Base-by-base conservation (phyloP, 2,113 vertebrate species). In the Corythoichthys haematopterus region DNA sequence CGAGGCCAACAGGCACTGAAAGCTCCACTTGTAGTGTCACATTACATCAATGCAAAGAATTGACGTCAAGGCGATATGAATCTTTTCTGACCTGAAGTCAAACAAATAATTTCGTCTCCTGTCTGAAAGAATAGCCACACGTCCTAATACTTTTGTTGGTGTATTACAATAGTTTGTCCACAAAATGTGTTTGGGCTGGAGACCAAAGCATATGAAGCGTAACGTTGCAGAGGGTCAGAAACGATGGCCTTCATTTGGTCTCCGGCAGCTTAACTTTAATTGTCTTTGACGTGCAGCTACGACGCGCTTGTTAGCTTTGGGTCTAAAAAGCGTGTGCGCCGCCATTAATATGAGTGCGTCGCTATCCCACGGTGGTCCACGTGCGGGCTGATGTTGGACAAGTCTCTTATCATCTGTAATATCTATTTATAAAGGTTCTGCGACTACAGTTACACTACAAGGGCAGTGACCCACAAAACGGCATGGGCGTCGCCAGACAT, bases 221-320 rank as follows among this genome's bases (percentile, higher is more conserved):
- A 48, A 61, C 38, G 45, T n/a, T 33, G 64, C 10, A 35, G 70
- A 65, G 36, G 66, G 71, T 63, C 15, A 0, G 66, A 79, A 70
- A 76, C 58, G 68, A 68, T 80, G 83, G 71, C 53, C 53, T 56
- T 56, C 11, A 12, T 56, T 81, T 76, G 65, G 75, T 79, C 78
- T 80, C 58, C 79, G 73, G 74, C 76, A 51, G 46, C 68, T 52
- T 74, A 80, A 80, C 75, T 86, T 76, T 85, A 83, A 89, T 83
- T 84, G 79, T 59, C 73, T 85, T 67, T 85, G 86, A 82, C 84
- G 70, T 79, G 69, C 66, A 69, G 78, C 71, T 56, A 77, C 64
- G 43, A 45, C n/a, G 4, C 11, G 53, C 28, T 13, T 35, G 11
- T 35, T 82, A 38, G 88, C 88, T 84, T 61, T 77, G 20, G 78